These are phyloP conservation scores for Alouatta palliata DNA, from an alignment of 2,113 vertebrate species.

Conservation along the genomic window DNA sequence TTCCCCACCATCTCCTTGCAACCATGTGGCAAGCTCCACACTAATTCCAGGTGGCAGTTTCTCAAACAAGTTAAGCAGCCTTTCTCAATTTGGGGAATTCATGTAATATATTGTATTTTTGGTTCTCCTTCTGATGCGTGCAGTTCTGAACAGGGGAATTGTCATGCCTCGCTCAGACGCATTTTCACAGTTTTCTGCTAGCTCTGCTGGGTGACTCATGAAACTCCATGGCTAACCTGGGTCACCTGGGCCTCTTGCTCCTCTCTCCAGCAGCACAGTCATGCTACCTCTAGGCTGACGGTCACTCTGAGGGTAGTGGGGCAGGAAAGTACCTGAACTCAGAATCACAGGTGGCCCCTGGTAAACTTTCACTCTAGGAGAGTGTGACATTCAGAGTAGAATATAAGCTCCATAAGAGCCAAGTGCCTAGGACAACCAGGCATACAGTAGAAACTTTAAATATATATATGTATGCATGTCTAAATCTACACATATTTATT, in stretches of 20 bases:
- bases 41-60: not conserved
- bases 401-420: not conserved
- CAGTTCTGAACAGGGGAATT: not conserved
- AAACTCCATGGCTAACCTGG: not conserved
- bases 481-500: too few relatives aligned
- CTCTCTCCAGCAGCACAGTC: accelerated
- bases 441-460: not conserved
- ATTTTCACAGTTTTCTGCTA: not conserved
- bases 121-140: not conserved
- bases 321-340: not conserved
- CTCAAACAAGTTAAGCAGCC: not conserved
- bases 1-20: too few relatives aligned
- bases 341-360: not conserved
- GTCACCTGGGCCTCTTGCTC: not conserved
- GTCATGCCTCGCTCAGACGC: not conserved
- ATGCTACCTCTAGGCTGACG: too few relatives aligned
- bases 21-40: not conserved
- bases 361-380: not conserved
- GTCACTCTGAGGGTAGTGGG: not conserved
- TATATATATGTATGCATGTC: not conserved
- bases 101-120: accelerated
- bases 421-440: not conserved
- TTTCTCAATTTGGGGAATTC: not conserved
- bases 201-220: not conserved
- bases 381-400: not conserved